Evolutionary conservation across 2,888 invertebrate species (phyloP).

Genomic region (Amphimallon solstitiale): DNA sequence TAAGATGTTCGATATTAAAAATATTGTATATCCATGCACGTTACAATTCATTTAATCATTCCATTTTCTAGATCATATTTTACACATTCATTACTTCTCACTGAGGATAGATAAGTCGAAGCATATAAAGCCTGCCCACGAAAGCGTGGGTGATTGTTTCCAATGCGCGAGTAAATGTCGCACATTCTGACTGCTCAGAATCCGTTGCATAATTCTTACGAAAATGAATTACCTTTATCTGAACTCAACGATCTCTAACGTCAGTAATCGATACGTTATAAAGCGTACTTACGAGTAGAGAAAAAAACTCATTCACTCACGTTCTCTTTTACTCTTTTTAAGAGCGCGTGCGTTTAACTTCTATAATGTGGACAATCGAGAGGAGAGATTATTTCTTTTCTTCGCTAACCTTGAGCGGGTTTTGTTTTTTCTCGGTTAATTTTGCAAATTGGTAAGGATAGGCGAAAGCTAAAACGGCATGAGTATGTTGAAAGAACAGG

Average conservation of each 20-base stretch:
- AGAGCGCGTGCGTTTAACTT: not conserved
- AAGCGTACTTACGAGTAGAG: not conserved
- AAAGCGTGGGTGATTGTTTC: slow-evolving; percentile 10
- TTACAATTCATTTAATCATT: too few relatives aligned
- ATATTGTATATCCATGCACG: too few relatives aligned
- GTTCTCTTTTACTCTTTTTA: not conserved
- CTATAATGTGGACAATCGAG: slow-evolving; percentile 1
- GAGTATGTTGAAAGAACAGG: slow-evolving; percentile 46
- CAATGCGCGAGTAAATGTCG: slow-evolving; percentile 14
- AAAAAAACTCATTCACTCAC: slow-evolving; percentile 5
- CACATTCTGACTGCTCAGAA: slow-evolving; percentile 1
- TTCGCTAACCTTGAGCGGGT: slow-evolving; percentile 3
- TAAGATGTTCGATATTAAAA: too few relatives aligned
- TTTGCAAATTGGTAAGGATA: slow-evolving; percentile 44
- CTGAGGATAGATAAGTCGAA: not conserved
- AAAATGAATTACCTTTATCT: slow-evolving; percentile 30
- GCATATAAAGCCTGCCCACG: slow-evolving; percentile 3
- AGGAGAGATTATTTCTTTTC: slow-evolving; percentile 2
- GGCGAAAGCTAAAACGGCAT: slow-evolving; percentile 47
- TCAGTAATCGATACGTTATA: slow-evolving; percentile 18
- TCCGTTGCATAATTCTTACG: slow-evolving; percentile 19
- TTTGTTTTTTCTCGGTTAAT: slow-evolving; percentile 1
- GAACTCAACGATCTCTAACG: slow-evolving; percentile 17
- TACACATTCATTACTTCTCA: too few relatives aligned
- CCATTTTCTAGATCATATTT: too few relatives aligned